phyloP scores from a whole-genome alignment of 2,888 invertebrate species.

The Dicyrtomina minuta region DNA sequence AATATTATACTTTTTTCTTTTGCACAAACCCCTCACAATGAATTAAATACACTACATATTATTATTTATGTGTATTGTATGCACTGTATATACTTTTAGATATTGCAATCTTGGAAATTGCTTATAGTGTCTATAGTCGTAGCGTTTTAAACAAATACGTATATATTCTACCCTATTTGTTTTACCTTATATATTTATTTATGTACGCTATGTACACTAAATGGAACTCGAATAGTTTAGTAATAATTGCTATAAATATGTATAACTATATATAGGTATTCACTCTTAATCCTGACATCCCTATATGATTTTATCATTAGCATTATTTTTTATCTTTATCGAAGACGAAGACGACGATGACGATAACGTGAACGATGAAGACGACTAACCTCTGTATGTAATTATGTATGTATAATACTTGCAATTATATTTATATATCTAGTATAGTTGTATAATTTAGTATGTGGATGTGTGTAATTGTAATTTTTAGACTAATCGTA shows the following conservation, averaged over 20 bases:
- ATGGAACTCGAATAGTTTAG: not conserved
- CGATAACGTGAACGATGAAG: too few species aligned
- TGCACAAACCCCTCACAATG: constrained; percentile 27
- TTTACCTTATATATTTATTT: not conserved
- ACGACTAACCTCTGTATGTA: too few species aligned
- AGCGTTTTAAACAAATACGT: not conserved
- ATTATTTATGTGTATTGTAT: not conserved
- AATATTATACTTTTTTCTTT: not conserved
- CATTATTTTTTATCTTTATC: too few species aligned
- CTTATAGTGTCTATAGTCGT: not conserved
- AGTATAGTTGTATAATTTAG: not conserved
- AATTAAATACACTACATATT: not conserved
- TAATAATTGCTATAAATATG: too few species aligned
- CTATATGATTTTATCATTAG: too few species aligned
- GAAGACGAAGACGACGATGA: too few species aligned
- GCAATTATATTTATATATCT: too few species aligned
- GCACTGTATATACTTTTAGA: not conserved
- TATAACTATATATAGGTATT: too few species aligned
- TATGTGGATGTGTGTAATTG: not conserved
- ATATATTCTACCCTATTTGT: not conserved
- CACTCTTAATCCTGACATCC: too few species aligned
- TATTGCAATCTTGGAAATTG: constrained; percentile 3
- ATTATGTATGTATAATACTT: not conserved
- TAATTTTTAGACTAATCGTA: constrained; percentile 2
- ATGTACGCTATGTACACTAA: constrained; percentile 13